Evolutionary conservation across 1,140 invertebrate species (phyloP).

Genomic region (Chrysoperla carnea): DNA sequence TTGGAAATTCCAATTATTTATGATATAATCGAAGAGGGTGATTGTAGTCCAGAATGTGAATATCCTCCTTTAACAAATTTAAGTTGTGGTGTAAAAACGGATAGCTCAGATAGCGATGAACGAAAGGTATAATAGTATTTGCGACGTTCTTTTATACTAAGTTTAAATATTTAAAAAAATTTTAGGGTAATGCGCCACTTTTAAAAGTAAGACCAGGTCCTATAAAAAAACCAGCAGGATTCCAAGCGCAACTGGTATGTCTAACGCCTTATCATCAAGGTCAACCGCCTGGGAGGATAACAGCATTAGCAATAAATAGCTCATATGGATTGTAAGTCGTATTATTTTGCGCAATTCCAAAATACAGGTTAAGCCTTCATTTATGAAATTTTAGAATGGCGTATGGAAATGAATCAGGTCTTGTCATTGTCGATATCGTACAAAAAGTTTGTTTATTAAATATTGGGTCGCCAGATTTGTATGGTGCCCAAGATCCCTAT

Average conservation of each 20-base stretch:
- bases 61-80: slow-evolving; percentile 39
- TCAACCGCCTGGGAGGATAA: slow-evolving; percentile 64
- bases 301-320: slow-evolving; percentile 83
- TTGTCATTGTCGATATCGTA: slow-evolving; percentile 87
- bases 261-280: slow-evolving; percentile 67
- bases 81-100: slow-evolving; percentile 22
- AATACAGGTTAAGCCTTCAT: background rate
- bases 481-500: slow-evolving; percentile 75
- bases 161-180: slow-evolving; percentile 8
- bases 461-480: slow-evolving; percentile 68
- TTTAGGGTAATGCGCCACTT: slow-evolving; percentile 28
- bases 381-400: slow-evolving; percentile 53
- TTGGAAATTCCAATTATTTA: slow-evolving; percentile 79
- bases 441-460: slow-evolving; percentile 81
- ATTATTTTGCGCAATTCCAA: background rate
- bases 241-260: slow-evolving; percentile 90
- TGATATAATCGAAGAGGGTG: slow-evolving; percentile 61
- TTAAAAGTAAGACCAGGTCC: slow-evolving; percentile 58
- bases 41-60: slow-evolving; percentile 60
- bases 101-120: slow-evolving; percentile 34
- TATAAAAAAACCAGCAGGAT: slow-evolving; percentile 71
- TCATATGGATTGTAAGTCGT: slow-evolving; percentile 86
- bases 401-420: slow-evolving; percentile 87
- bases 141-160: slow-evolving; percentile 1
- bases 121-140: slow-evolving; percentile 27